These are phyloP conservation scores for Vanessa atalanta DNA, from an alignment of 1,140 invertebrate species.

Conservation along the genomic window DNA sequence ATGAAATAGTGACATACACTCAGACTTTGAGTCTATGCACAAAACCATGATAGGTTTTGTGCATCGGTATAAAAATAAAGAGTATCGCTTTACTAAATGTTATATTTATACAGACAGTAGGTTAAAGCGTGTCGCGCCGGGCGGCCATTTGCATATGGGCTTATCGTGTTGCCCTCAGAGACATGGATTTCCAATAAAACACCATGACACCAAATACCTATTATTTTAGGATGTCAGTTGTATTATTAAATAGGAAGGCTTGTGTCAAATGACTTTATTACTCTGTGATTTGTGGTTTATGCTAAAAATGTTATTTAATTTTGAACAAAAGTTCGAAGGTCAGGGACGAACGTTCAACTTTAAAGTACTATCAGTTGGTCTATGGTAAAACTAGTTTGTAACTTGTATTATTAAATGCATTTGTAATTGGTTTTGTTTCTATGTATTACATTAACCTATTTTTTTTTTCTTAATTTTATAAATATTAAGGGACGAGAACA, in stretches of 20 bases:
- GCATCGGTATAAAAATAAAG: neutral
- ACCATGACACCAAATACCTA: constrained; percentile 30
- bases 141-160: constrained; percentile 40
- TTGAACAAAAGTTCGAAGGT: neutral
- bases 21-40: too few relatives aligned
- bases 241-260: neutral
- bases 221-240: constrained; percentile 10
- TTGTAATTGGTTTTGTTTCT: too few relatives aligned
- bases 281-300: neutral
- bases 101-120: neutral
- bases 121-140: constrained; percentile 26
- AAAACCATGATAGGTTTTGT: too few relatives aligned
- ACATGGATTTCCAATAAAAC: constrained; percentile 43
- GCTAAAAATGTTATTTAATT: neutral
- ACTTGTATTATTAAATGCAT: too few relatives aligned
- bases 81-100: neutral
- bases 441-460: too few relatives aligned
- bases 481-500: too few relatives aligned
- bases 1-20: too few relatives aligned
- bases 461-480: too few relatives aligned
- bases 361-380: too few relatives aligned
- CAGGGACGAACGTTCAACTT: too few relatives aligned
- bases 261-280: neutral
- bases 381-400: too few relatives aligned
- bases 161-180: constrained; percentile 36